Conservation (phyloP, 2,797 vertebrate species). For the Gobionotothen gibberifrons region DNA sequence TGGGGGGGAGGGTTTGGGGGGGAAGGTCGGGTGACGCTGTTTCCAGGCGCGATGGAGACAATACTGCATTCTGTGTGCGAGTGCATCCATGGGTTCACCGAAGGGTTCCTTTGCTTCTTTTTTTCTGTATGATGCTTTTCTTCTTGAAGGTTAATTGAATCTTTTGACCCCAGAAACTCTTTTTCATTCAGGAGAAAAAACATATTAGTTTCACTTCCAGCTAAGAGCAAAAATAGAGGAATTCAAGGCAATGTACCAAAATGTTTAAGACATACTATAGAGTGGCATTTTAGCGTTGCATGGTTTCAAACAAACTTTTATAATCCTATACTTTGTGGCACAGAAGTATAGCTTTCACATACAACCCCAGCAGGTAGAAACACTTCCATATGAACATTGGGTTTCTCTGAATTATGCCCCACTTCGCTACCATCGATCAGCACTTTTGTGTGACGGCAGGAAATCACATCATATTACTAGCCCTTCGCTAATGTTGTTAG, state of each 20-base stretch:
- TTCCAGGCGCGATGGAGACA: slow-evolving; percentile 46
- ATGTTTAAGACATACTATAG: slow-evolving; percentile 4
- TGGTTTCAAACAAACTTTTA: background rate
- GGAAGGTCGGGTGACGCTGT: slow-evolving; percentile 23
- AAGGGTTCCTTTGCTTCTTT: slow-evolving; percentile 47
- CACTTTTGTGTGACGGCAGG: slow-evolving; percentile 69
- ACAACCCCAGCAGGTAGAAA: slow-evolving; percentile 10
- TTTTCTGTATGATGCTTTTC: slow-evolving; percentile 60
- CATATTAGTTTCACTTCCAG: slow-evolving; percentile 49
- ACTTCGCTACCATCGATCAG: slow-evolving; percentile 78
- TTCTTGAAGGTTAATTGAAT: slow-evolving; percentile 83
- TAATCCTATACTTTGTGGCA: background rate
- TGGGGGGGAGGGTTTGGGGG: too few species aligned
- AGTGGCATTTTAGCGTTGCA: slow-evolving; percentile 26
- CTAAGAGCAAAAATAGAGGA: slow-evolving; percentile 53
- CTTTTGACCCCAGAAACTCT: slow-evolving; percentile 74
- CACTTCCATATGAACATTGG: slow-evolving; percentile 50
- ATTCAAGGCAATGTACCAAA: slow-evolving; percentile 28
- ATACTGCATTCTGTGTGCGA: slow-evolving; percentile 33
- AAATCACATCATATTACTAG: slow-evolving; percentile 81
- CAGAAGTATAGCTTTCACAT: background rate
- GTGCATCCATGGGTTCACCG: slow-evolving; percentile 40
- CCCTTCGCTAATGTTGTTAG: slow-evolving; percentile 79
- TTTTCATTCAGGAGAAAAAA: slow-evolving; percentile 49
- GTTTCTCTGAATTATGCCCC: slow-evolving; percentile 63